A percentile compares a stretch with the other conserved stretches of the same genome.
These are phyloP conservation scores for Rhynchonycteris naso DNA, from an alignment of 2,797 vertebrate species.

Conservation along the genomic window DNA sequence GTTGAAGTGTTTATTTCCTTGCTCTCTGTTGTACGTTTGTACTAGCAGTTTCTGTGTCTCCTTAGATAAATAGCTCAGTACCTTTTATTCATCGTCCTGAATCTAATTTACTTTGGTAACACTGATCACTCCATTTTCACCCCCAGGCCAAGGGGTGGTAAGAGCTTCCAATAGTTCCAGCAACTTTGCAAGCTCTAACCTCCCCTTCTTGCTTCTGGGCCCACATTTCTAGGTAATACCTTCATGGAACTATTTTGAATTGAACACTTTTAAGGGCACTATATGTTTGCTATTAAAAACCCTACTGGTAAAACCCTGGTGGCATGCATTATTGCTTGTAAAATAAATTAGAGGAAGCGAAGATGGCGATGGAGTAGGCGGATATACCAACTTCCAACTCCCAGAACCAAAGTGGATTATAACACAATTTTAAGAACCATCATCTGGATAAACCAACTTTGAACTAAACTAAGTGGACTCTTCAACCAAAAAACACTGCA, in stretches of 20 bases:
- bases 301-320: neutral
- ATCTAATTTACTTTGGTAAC: neutral
- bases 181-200: neutral
- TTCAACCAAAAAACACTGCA: no score
- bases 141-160: neutral
- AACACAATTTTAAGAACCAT: no score
- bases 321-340: neutral
- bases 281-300: neutral
- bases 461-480: no score
- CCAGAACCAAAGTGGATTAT: no score
- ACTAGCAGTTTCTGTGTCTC: neutral
- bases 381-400: no score
- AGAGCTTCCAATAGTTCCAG: neutral
- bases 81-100: neutral
- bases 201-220: neutral
- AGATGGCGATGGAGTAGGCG: no score
- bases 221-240: neutral
- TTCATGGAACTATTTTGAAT: neutral
- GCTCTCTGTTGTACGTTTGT: neutral
- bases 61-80: neutral
- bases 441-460: no score
- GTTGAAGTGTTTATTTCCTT: rapidly evolving
- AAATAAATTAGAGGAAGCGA: neutral
- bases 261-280: neutral
- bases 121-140: neutral